Conservation (phyloP, 2,113 vertebrate species). For the Trogon melanurus region DNA sequence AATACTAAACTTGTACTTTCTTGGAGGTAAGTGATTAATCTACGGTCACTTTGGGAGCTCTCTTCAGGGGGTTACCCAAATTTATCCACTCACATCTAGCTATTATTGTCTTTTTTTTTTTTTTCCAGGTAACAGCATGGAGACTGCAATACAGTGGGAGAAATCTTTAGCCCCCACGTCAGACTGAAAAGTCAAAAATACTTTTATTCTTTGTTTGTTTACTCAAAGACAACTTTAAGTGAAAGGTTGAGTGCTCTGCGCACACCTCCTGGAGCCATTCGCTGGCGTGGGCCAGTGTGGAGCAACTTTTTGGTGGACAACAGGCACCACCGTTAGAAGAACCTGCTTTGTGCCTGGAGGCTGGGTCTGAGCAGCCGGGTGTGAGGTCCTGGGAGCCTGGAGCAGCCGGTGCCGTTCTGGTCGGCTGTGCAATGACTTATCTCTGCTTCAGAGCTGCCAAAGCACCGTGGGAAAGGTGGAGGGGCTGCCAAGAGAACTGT, state of each 20-base stretch:
- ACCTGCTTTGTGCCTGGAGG: not conserved
- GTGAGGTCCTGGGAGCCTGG: not conserved
- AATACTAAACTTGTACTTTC: not conserved
- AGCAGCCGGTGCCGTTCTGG: not conserved
- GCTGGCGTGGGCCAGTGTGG: rapidly evolving
- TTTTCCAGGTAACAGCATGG: not conserved
- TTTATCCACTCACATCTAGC: not conserved
- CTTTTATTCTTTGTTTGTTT: not conserved
- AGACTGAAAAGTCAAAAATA: not conserved
- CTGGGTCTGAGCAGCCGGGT: not conserved
- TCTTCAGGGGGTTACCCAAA: not conserved
- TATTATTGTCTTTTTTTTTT: not conserved
- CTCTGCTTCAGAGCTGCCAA: not conserved
- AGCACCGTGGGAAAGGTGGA: not conserved
- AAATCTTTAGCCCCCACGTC: not conserved
- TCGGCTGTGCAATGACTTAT: not conserved
- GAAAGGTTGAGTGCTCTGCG: not conserved
- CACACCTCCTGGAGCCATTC: not conserved
- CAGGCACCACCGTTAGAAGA: not conserved
- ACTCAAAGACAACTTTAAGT: not conserved
- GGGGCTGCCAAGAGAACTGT: not conserved
- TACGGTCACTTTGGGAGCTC: not conserved
- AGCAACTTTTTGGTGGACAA: not conserved
- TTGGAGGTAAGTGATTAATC: not conserved
- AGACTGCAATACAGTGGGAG: not conserved